Conservation (phyloP, 2,113 vertebrate genomes). For the Podarcis cretensis region DNA sequence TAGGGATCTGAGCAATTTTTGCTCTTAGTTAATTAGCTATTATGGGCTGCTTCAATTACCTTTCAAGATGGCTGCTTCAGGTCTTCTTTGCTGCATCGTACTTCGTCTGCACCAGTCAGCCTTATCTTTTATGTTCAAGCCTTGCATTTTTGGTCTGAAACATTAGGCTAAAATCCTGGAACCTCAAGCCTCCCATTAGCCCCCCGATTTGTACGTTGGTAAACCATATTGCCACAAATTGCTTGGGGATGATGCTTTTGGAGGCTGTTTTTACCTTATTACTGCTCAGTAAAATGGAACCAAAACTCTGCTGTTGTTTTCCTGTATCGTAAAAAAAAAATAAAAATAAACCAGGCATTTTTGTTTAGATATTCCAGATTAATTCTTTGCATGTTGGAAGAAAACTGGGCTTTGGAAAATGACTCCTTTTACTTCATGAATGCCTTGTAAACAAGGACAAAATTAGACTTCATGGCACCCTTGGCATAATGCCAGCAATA, state of each 20-base stretch:
- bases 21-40: conserved; percentile 17
- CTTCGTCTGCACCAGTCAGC: background rate
- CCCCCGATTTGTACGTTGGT: background rate
- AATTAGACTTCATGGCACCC: too few relatives aligned
- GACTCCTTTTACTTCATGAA: background rate
- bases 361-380: background rate
- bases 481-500: too few relatives aligned
- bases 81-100: background rate
- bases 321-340: background rate
- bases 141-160: background rate
- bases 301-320: background rate
- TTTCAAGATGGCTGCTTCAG: background rate
- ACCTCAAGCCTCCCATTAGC: background rate
- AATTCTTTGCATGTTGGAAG: background rate
- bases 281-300: background rate
- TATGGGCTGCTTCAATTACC: background rate
- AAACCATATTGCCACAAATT: background rate
- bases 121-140: background rate
- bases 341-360: background rate
- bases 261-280: background rate
- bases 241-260: background rate
- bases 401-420: background rate
- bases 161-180: background rate
- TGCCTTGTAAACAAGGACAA: too few relatives aligned
- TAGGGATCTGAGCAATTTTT: conserved; percentile 1